Conservation (phyloP, 2,797 vertebrate species). For the Melanotaenia pygmaea region DNA sequence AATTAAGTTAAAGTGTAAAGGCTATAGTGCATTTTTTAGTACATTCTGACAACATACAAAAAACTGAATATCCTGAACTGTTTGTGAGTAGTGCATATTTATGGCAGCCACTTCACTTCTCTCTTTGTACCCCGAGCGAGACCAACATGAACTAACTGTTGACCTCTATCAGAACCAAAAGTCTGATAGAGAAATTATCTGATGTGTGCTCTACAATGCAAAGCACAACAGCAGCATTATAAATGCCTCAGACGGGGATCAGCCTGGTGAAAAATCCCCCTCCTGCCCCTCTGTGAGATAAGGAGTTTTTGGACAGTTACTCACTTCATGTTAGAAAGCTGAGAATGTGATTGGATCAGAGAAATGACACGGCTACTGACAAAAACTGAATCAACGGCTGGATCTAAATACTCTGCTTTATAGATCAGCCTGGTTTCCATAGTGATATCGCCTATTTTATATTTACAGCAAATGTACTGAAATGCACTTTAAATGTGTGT, state of each 20-base stretch:
- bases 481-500: constrained; percentile 16
- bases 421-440: no score
- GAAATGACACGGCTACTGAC: constrained; percentile 10
- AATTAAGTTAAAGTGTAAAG: no score
- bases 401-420: constrained; percentile 17
- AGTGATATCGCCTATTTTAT: not conserved
- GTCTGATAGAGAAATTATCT: constrained; percentile 49
- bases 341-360: constrained; percentile 27
- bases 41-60: no score
- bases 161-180: constrained; percentile 43
- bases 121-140: not conserved
- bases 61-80: no score
- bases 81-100: no score
- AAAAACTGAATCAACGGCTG: constrained; percentile 41
- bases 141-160: constrained; percentile 19
- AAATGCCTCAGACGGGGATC: constrained; percentile 15
- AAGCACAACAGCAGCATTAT: constrained; percentile 26
- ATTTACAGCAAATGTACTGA: not conserved
- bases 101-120: constrained; percentile 1
- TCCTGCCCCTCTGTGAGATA: constrained; percentile 24
- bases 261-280: not conserved
- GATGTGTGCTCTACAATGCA: constrained; percentile 41
- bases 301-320: constrained; percentile 38
- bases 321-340: constrained; percentile 21
- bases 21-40: no score